Conservation (phyloP, 2,888 invertebrate species). For the Heterodera filipjevi region DNA sequence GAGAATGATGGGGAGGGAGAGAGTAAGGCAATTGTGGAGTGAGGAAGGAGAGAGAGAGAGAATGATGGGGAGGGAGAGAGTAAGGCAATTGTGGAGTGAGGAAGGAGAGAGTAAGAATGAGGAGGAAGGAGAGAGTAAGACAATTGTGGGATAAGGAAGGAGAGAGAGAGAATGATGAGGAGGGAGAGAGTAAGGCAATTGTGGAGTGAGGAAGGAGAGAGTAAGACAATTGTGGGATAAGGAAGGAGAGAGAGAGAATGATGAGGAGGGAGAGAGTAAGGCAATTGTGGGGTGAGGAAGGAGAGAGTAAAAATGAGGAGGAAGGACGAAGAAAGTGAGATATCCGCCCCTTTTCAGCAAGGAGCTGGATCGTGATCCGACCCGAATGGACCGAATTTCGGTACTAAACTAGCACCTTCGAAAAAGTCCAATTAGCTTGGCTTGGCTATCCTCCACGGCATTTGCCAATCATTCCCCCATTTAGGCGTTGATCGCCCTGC, state of each 20-base stretch:
- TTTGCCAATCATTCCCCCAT: not conserved
- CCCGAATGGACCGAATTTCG: not conserved
- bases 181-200: not conserved
- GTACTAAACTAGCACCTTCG: not conserved
- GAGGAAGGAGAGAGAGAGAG: not conserved
- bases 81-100: too few relatives aligned
- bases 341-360: not conserved
- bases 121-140: too few relatives aligned
- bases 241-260: too few relatives aligned
- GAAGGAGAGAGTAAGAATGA: too few relatives aligned
- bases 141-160: too few relatives aligned
- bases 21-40: too few relatives aligned
- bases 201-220: not conserved
- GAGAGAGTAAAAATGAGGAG: not conserved
- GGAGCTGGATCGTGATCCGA: conserved; percentile 5
- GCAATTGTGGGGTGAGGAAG: too few relatives aligned
- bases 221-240: too few relatives aligned
- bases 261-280: too few relatives aligned
- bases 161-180: not conserved
- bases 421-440: too few relatives aligned
- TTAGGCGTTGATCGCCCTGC: conserved; percentile 12
- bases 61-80: not conserved
- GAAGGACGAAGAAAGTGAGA: not conserved
- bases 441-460: not conserved
- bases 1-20: too few relatives aligned